These are phyloP conservation scores for Plebejus anna DNA, from an alignment of 2,888 invertebrate species.

Conservation along the genomic window DNA sequence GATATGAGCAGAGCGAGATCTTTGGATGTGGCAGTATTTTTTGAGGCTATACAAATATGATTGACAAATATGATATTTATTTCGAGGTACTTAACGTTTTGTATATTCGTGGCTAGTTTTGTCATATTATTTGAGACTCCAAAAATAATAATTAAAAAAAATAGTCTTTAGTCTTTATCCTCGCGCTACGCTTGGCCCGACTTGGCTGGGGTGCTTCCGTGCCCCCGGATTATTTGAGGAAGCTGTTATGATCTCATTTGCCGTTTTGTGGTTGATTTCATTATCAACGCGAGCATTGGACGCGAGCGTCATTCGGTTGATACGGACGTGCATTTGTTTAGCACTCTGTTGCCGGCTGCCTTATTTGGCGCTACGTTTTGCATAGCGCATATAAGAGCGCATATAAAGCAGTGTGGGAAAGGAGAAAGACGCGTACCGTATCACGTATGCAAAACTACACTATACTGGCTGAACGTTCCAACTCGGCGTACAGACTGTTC, in stretches of 20 bases:
- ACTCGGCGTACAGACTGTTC: neutral
- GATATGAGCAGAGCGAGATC: constrained; percentile 45
- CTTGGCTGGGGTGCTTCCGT: neutral
- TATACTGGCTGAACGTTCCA: neutral
- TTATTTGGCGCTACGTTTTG: neutral
- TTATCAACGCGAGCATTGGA: neutral
- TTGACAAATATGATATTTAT: too few species aligned
- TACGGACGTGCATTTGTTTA: neutral
- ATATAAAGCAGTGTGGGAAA: constrained; percentile 8
- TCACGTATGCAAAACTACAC: constrained; percentile 7
- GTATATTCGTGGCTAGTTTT: too few species aligned
- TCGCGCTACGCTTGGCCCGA: neutral
- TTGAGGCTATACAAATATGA: too few species aligned
- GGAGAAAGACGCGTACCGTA: constrained; percentile 7
- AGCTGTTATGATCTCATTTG: neutral
- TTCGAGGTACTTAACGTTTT: too few species aligned
- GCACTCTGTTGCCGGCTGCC: neutral
- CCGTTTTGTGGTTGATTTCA: neutral
- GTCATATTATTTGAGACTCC: neutral
- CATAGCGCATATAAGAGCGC: neutral
- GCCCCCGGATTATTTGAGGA: neutral
- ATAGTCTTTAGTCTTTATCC: neutral
- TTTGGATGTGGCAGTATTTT: constrained; percentile 48
- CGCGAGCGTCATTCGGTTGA: neutral
- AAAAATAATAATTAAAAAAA: neutral